Percentiles rank a stretch among this genome's conserved stretches.
phyloP scores from a whole-genome alignment of 2,797 vertebrate genomes.

The Platyrinchus mystaceus region DNA sequence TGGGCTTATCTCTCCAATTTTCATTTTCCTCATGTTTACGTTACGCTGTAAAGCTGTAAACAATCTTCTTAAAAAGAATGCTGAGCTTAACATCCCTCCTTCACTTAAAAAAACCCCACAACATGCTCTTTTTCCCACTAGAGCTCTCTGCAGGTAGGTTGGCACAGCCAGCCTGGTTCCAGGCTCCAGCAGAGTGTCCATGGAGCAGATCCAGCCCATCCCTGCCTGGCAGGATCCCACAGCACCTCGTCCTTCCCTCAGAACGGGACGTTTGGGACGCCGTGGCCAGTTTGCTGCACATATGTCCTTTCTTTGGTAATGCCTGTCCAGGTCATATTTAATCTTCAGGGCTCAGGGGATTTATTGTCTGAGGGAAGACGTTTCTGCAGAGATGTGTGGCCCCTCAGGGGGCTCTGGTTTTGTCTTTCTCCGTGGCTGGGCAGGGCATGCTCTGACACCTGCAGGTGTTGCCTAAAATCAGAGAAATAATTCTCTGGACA shows the following conservation, averaged over 20 bases:
- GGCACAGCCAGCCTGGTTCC: background rate
- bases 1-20: background rate
- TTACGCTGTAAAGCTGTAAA: background rate
- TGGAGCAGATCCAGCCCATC: background rate
- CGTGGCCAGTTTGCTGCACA: background rate
- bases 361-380: background rate
- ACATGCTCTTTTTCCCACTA: background rate
- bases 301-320: background rate
- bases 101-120: background rate
- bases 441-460: background rate
- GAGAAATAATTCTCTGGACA: too few species aligned
- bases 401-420: background rate
- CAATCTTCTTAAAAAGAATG: background rate
- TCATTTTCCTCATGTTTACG: background rate
- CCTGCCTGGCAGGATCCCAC: background rate
- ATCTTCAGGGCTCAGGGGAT: background rate
- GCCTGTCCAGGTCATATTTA: background rate
- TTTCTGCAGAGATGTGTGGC: background rate
- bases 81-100: background rate
- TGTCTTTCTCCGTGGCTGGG: background rate
- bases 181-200: accelerated
- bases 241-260: background rate
- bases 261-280: accelerated
- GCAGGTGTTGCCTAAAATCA: too few species aligned
- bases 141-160: background rate